A percentile compares a stretch with the other conserved stretches of the same genome.
These are phyloP conservation scores for Pocillopora damicornis DNA, from an alignment of 64 coral and sea anemone species.

Conservation along the genomic window DNA sequence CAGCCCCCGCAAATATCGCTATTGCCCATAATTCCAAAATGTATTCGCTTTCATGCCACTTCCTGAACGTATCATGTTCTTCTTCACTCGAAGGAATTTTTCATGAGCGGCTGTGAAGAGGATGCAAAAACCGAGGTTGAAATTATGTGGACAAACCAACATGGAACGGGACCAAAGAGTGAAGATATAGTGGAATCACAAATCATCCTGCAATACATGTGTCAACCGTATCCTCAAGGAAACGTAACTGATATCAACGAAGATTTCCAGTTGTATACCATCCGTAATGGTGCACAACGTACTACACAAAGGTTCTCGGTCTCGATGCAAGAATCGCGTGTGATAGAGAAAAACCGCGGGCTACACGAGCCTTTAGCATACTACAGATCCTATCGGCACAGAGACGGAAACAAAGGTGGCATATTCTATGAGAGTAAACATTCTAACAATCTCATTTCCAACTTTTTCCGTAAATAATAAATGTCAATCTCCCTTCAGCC, in stretches of 20 bases:
- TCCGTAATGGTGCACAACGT: constrained; percentile 11
- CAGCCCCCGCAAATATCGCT: too few relatives aligned
- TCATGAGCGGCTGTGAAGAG: constrained; percentile 25
- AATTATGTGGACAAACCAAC: constrained; percentile 40
- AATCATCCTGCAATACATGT: constrained; percentile 38
- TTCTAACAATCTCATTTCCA: not conserved
- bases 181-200: constrained; percentile 36
- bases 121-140: not conserved
- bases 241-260: constrained; percentile 2
- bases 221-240: not conserved
- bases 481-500: too few relatives aligned
- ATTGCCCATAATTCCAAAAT: too few relatives aligned
- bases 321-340: not conserved
- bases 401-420: constrained; percentile 31
- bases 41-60: too few relatives aligned
- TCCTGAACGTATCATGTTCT: not conserved
- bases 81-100: constrained; percentile 9
- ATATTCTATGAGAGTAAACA: too few relatives aligned
- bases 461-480: not conserved
- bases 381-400: not conserved
- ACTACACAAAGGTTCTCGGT: not conserved
- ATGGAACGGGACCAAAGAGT: not conserved
- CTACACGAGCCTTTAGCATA: constrained; percentile 8
- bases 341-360: not conserved
- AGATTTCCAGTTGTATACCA: constrained; percentile 22